Conservation (phyloP, 2,113 vertebrate genomes). For the Tupaia tana region DNA sequence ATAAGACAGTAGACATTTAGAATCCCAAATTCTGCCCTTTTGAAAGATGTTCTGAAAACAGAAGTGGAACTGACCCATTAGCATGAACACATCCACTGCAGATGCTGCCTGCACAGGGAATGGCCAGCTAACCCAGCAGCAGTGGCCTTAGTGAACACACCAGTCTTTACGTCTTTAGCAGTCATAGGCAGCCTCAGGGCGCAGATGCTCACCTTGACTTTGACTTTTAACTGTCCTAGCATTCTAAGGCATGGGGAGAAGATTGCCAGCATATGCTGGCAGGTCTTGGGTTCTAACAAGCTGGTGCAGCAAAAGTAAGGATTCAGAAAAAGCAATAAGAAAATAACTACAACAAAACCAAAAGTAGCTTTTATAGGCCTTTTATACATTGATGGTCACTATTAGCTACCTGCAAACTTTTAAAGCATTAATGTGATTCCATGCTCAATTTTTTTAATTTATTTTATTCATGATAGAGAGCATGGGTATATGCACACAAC, state of each 20-base stretch:
- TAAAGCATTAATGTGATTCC: neutral
- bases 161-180: neutral
- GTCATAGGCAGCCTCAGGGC: neutral
- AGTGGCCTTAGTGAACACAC: neutral
- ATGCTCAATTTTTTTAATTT: too few relatives aligned
- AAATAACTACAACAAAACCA: too few relatives aligned
- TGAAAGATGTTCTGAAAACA: slow-evolving; percentile 82
- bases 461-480: too few relatives aligned
- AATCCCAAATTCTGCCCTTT: slow-evolving; percentile 93
- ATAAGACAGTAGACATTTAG: slow-evolving; percentile 92
- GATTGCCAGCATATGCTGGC: neutral
- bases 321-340: neutral
- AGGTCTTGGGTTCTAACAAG: neutral
- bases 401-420: neutral
- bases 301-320: neutral
- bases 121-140: neutral
- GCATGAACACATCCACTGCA: neutral
- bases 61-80: neutral
- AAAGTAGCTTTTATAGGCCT: neutral
- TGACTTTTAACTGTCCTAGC: neutral
- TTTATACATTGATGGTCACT: neutral
- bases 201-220: neutral
- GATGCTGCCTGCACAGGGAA: neutral
- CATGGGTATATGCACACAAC: too few relatives aligned
- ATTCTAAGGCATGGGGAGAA: neutral